Evolutionary conservation across 2,797 vertebrate genomes (phyloP), one percentile per base, ranked within the genome.

Genomic region (Tamandua tetradactyla): DNA sequence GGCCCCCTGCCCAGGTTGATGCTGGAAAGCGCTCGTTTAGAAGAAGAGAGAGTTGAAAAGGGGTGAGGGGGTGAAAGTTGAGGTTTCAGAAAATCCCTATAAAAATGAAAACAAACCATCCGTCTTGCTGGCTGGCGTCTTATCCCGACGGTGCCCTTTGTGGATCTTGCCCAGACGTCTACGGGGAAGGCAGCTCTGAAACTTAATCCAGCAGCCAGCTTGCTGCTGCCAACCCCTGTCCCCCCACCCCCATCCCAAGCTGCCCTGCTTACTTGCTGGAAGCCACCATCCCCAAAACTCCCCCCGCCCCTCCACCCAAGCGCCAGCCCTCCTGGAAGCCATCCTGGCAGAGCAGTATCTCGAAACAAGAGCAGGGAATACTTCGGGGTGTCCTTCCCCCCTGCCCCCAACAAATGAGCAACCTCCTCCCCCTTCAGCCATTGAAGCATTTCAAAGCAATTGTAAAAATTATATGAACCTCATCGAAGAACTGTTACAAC

Each of bases 61-160:
- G 87, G 96, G 79, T 68, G 82, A 96, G 94, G 95, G 95, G 98
- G 98, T 98, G 97, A 98, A 98, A 97, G 98, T 97, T 97, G 98
- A 98, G 97, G 95, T 97, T 98, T 96, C 98, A 98, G 98, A 98
- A 98, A 98, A 98, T 97, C 97, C 97, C 97, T 97, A 95, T 98
- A 98, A 98, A 98, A 98, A 98, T 97, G 98, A 98, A 98, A 98
- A 98, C 98, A 98, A 98, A 96, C 98, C 98, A 98, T 98, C 96
- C 75, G 13, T 98, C 98, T 98, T 97, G 93, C 94, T 92, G 95
- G 91, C 49, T 95, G 98, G 97, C 97, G 18, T 97, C 98, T 98
- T 97, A 98, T 97, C 98, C 98, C 87, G 94, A 96, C 64, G 44
- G 93, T 97, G 98, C 98, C 98, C 98, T 98, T 97, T 98, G 87